Conservation (phyloP, 1,140 invertebrate genomes). For the Drosophila sechellia region DNA sequence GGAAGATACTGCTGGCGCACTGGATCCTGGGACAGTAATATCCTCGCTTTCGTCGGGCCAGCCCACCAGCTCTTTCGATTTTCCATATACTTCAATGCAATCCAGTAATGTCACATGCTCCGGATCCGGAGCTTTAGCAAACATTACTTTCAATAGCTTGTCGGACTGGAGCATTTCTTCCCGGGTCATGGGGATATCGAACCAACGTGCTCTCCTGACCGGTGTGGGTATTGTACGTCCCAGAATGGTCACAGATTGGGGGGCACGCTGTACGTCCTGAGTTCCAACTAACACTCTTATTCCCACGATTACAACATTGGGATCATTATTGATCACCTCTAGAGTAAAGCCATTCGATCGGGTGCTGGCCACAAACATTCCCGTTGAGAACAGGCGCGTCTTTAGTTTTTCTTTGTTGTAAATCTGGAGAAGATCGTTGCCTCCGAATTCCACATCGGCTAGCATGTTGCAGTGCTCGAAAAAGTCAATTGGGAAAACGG, state of each 20-base stretch:
- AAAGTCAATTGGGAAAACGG: constrained; percentile 95
- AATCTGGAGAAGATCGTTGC: constrained; percentile 97
- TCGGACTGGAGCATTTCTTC: constrained; percentile 97
- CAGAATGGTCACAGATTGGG: constrained; percentile 89
- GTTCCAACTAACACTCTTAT: constrained; percentile 93
- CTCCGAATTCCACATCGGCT: constrained; percentile 97
- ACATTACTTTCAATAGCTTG: constrained; percentile 95
- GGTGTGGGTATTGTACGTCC: constrained; percentile 92
- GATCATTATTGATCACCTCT: constrained; percentile 95
- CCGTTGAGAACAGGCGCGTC: constrained; percentile 94
- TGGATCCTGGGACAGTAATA: constrained; percentile 82
- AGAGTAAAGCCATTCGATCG: constrained; percentile 94
- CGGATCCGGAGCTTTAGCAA: constrained; percentile 95
- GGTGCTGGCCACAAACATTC: constrained; percentile 95
- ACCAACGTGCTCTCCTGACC: constrained; percentile 94
- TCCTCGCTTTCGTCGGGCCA: constrained; percentile 99
- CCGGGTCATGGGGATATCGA: constrained; percentile 96
- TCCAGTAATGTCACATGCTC: constrained; percentile 96
- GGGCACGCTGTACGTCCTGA: constrained; percentile 93
- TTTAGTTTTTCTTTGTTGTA: constrained; percentile 98
- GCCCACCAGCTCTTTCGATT: constrained; percentile 97
- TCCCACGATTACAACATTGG: constrained; percentile 94
- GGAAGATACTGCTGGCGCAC: constrained; percentile 17
- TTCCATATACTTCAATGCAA: constrained; percentile 96
- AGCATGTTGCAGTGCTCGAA: constrained; percentile 97